Base-by-base conservation (phyloP, 30 jellyfish, hydroid and myxozoan species). In the Turritopsis dohrnii region DNA sequence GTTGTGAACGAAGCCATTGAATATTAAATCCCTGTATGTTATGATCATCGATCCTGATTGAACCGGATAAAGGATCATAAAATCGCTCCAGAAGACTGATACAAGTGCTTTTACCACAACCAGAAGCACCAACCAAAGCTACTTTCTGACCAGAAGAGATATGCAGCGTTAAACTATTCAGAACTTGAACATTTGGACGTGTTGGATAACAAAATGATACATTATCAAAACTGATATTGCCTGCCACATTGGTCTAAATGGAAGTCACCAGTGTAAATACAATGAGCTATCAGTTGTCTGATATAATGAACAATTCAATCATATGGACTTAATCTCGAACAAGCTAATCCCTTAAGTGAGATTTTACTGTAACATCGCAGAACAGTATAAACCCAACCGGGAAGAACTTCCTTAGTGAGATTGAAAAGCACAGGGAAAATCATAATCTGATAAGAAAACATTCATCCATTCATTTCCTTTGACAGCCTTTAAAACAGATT, bases 41-140 rank as follows among this genome's bases (percentile, higher is more conserved):
- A 20, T 79, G 75, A 7, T 94, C 96, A 60, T 89, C 88, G 53
- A 94, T 82, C 30, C 54, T 95, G 30, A 93, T 88, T 21, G 84
- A 19, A 21, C 98, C 98, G 18, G 54, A 71, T 9, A 87, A 83
- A 29, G 88, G 93, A 66, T 93, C 95, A 83, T 93, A 93, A 66
- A 93, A 93, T 65, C 98, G 66, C 65, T 93, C 94, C 17, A 93
- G 84, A 54, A 93, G 75, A 4, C 95, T 94, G 52, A 93, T 88
- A 28, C 95, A 27, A 29, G 98, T 93, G 72, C 98, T 93, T 79
- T 93, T 93, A 18, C 98, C 98, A 65, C 98, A 93, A 8, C 98
- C 98, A 85, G 96, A 88, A 27, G 96, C 83, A 31, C 98, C 98
- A 72, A 93, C 98, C 74, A 93, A 85, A 23, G 98, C 98, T 82